These are phyloP conservation scores for Lacanobia oleracea DNA, from an alignment of 2,888 invertebrate genomes.

Conservation along the genomic window DNA sequence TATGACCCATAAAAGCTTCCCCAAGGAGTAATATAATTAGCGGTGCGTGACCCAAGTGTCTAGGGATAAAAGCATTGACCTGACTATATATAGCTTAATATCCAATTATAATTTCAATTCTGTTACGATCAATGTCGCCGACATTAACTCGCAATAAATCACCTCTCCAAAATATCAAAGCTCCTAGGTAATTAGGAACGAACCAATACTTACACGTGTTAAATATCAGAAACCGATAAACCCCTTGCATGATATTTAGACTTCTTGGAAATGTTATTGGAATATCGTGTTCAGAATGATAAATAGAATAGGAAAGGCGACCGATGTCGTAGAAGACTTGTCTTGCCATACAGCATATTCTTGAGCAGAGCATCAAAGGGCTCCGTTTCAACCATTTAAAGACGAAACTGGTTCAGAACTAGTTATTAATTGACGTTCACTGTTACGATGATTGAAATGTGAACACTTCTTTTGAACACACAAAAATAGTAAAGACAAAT, in stretches of 20 bases:
- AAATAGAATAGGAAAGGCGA: conserved; percentile 64
- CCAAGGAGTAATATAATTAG: conserved; percentile 75
- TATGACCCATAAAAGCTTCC: conserved; percentile 57
- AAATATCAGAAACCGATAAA: conserved; percentile 22
- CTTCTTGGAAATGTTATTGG: conserved; percentile 9
- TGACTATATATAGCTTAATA: conserved; percentile 42
- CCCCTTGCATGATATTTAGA: not conserved
- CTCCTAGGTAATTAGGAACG: conserved; percentile 17
- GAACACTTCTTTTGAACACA: conserved; percentile 72
- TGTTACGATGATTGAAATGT: conserved; percentile 81
- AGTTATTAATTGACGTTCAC: conserved; percentile 78
- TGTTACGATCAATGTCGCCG: conserved; percentile 1
- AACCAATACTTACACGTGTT: conserved; percentile 22
- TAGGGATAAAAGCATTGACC: conserved; percentile 74
- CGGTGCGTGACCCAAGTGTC: conserved; percentile 73
- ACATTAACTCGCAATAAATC: conserved; percentile 18
- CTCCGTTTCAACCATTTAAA: conserved; percentile 69
- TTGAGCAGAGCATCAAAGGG: conserved; percentile 77
- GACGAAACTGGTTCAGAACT: conserved; percentile 67
- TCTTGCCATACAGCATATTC: conserved; percentile 75
- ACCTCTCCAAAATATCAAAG: conserved; percentile 30
- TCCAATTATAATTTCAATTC: conserved; percentile 47
- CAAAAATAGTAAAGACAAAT: conserved; percentile 68
- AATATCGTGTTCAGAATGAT: conserved; percentile 68
- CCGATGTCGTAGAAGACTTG: conserved; percentile 66